Percentiles rank a stretch among this genome's conserved stretches.
Evolutionary conservation across 53 echinoderm and acorn worm species (phyloP).

Genomic region (Astropecten irregularis): DNA sequence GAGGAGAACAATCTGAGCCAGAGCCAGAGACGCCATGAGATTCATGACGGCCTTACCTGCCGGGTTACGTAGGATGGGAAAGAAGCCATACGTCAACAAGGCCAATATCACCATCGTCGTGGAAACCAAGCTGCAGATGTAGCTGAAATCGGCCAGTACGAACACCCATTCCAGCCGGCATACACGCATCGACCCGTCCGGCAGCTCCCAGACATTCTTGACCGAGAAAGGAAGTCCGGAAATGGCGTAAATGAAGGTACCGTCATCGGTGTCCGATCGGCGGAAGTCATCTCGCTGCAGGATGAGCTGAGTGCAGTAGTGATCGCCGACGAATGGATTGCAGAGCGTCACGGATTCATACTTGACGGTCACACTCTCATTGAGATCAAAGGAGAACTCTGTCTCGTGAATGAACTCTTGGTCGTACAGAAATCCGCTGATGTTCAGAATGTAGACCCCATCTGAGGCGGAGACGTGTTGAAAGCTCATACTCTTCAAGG

Average conservation of each 20-base stretch:
- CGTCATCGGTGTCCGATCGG: not conserved
- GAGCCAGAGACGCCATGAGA: not conserved
- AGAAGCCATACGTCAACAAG: not conserved
- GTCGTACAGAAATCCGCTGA: not conserved
- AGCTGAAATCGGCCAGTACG: not conserved
- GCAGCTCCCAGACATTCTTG: not conserved
- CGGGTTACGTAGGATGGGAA: not conserved
- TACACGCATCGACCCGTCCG: conserved; percentile 3
- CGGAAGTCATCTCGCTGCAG: not conserved
- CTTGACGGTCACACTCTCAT: not conserved
- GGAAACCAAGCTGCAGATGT: not conserved
- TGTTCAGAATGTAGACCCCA: not conserved
- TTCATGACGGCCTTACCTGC: not conserved
- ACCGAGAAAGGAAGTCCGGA: not conserved
- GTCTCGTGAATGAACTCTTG: conserved; percentile 8
- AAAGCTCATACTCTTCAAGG: not conserved
- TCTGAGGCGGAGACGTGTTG: not conserved
- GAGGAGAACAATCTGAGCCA: not conserved
- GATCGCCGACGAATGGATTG: conserved; percentile 1
- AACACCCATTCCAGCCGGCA: not conserved
- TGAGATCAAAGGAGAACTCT: not conserved
- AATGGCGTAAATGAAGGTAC: not conserved
- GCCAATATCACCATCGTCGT: not conserved
- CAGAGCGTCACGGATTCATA: not conserved
- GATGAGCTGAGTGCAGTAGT: not conserved